Conservation (phyloP, 2,113 vertebrate genomes). For the Psettodes erumei region DNA sequence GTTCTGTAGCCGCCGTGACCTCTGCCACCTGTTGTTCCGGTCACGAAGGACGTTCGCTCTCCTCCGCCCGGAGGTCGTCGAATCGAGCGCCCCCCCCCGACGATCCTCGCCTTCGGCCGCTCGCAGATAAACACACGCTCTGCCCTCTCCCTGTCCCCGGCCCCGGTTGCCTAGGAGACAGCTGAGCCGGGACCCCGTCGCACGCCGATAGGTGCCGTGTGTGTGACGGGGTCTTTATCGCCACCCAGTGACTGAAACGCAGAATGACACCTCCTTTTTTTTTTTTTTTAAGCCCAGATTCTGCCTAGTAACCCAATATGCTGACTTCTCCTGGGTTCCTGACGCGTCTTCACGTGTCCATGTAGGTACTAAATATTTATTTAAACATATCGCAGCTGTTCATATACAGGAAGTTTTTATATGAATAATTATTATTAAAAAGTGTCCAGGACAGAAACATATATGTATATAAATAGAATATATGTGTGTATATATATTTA, state of each 20-base stretch:
- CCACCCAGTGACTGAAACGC: conserved; percentile 62
- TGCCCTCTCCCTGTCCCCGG: conserved; percentile 77
- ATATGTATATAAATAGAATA: too few relatives aligned
- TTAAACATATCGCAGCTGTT: too few relatives aligned
- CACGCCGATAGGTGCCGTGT: conserved; percentile 52
- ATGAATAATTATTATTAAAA: too few relatives aligned
- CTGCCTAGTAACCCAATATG: conserved; percentile 79
- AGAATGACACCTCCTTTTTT: conserved; percentile 7
- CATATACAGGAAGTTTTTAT: too few relatives aligned
- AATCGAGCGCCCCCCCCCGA: too few relatives aligned
- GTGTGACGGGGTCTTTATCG: conserved; percentile 53
- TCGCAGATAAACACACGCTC: conserved; percentile 53
- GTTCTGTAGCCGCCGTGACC: too few relatives aligned
- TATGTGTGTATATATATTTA: not conserved
- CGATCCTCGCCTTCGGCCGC: too few relatives aligned
- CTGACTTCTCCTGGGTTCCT: conserved; percentile 71
- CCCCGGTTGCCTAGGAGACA: conserved; percentile 78
- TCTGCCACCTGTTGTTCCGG: too few relatives aligned
- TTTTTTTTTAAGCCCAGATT: conserved; percentile 25
- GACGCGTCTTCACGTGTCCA: too few relatives aligned
- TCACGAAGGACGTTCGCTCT: conserved; percentile 33
- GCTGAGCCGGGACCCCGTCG: conserved; percentile 68
- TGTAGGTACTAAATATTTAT: too few relatives aligned
- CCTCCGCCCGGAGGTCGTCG: conserved; percentile 62
- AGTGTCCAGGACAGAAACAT: too few relatives aligned